Base-by-base conservation (phyloP, 2,888 invertebrate genomes). In the Papilio protenor region DNA sequence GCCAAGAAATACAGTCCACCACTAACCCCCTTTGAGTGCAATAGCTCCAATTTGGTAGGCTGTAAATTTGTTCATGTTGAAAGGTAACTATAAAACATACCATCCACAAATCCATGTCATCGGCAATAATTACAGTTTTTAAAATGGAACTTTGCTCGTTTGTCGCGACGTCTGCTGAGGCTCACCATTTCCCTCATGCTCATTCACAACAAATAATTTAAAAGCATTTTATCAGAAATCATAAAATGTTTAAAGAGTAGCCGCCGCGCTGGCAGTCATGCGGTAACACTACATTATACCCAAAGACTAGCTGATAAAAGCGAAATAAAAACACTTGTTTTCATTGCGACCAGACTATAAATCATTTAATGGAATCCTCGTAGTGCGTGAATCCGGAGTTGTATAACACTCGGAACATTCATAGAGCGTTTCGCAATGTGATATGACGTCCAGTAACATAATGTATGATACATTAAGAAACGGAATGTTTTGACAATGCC, bases 141-240 rank as follows among this genome's bases (percentile, higher is more conserved):
- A 2, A 59, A 59, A 0, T 59, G 11, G 21, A 11, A 23, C 12
- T 59, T 33, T 2, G 33, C 64, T 33, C 33, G 64, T 18, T 8
- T 64, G 27, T 61, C 12, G 59, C 27, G 6, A 8, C 27, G 21
- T 16, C 33, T 5, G 61, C 11, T 12, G 18, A 33, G 1, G 33
- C 5, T 11, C 16, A 10, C 27, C 33, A 18, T 16, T 64, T 33
- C 18, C 66, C 10, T 10, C 66, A 40, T 40, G 40, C 66, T 66
- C 40, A n/a, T 40, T 40, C 66, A 40, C 11, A n/a, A 33, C 10
- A n/a, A n/a, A 33, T 18, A 40, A 40, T 66, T 40, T 40, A 40
- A 66, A 66, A 66, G 16, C n/a, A 64, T 64, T 66, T 66, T 66
- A 66, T 66, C 27, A n/a, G 33, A 66, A 40, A 66, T 40, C 23